Conservation (phyloP, 2,888 invertebrate genomes). For the Parnassius glacialis region DNA sequence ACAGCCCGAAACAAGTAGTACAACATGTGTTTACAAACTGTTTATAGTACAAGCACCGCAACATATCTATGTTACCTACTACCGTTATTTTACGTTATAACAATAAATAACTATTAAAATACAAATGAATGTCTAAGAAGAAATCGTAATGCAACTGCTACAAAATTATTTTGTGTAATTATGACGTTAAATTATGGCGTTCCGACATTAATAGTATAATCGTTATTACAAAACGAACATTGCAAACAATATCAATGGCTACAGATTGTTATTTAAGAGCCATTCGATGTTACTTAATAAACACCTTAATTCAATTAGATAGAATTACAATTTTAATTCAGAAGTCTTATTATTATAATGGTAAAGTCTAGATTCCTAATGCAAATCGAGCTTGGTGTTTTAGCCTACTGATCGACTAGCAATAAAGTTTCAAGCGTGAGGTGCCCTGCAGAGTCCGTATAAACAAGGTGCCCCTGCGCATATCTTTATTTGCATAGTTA, state of each 20-base stretch:
- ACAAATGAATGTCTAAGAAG: constrained; percentile 1
- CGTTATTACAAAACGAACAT: constrained; percentile 16
- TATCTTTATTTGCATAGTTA: constrained; percentile 50
- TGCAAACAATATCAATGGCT: constrained; percentile 19
- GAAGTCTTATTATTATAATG: constrained; percentile 16
- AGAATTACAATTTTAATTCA: constrained; percentile 8
- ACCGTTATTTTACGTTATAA: not conserved
- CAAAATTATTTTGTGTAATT: constrained; percentile 10
- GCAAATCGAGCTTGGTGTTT: constrained; percentile 9
- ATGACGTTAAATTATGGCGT: constrained; percentile 17
- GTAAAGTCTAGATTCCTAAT: constrained; percentile 19
- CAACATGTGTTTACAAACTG: no score
- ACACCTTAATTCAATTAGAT: constrained; percentile 28
- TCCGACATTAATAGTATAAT: not conserved
- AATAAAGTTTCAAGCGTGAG: constrained; percentile 64
- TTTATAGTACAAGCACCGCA: no score
- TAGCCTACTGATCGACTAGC: constrained; percentile 36
- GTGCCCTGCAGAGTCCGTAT: constrained; percentile 61
- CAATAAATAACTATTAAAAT: not conserved
- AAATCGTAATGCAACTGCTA: not conserved
- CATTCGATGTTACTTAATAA: constrained; percentile 25
- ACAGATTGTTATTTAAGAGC: constrained; percentile 24
- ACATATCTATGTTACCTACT: no score
- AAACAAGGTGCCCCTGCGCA: constrained; percentile 57
- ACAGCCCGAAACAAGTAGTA: no score